phyloP scores from a whole-genome alignment of 2,888 invertebrate genomes.

The Lycocerus yunnanus region DNA sequence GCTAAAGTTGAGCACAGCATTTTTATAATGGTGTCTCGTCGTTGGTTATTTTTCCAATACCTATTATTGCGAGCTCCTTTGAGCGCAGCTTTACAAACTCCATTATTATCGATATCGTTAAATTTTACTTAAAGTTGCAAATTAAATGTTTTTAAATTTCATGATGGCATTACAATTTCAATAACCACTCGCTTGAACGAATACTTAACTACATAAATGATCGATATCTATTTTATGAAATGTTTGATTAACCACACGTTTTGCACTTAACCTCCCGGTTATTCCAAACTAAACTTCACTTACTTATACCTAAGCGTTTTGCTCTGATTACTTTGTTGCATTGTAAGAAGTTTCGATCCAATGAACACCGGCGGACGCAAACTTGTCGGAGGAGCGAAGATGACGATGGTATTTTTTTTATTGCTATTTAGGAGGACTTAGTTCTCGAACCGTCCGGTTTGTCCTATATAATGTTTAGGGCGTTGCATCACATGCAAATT shows the following conservation, averaged over 20 bases:
- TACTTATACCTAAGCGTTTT: background rate
- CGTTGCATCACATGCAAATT: background rate
- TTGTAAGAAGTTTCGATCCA: background rate
- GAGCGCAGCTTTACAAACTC: background rate
- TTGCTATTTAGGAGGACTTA: too few species aligned
- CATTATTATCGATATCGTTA: background rate
- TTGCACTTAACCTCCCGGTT: background rate
- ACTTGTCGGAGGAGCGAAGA: background rate
- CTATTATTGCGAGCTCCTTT: background rate
- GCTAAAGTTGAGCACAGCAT: slow-evolving; percentile 43
- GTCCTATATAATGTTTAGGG: background rate
- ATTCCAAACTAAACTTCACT: background rate
- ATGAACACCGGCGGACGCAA: background rate
- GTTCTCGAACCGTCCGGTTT: background rate
- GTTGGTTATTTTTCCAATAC: slow-evolving; percentile 1
- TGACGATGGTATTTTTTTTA: too few species aligned
- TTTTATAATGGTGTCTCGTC: slow-evolving; percentile 40
- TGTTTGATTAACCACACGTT: background rate
- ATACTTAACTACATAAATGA: background rate
- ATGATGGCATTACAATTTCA: background rate
- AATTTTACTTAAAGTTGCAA: background rate
- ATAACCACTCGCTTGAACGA: background rate
- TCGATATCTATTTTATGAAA: background rate
- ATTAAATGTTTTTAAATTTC: background rate
- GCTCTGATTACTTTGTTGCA: background rate